A percentile compares a stretch with the other conserved stretches of the same genome.
Evolutionary conservation across 2,888 invertebrate genomes (phyloP).

Genomic region (Marronus borbonicus): DNA sequence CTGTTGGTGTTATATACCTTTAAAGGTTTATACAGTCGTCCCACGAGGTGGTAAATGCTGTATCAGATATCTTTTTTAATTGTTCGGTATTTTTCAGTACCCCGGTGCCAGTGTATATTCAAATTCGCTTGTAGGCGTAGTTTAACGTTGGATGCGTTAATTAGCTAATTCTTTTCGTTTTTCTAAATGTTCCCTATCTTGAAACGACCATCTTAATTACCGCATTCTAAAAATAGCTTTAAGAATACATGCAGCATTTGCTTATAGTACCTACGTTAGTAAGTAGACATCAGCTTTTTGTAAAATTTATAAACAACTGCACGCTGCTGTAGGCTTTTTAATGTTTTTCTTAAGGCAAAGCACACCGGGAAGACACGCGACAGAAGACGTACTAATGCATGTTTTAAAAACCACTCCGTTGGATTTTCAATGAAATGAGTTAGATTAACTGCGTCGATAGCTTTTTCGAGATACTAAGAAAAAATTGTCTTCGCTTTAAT

Average conservation of each 20-base stretch:
- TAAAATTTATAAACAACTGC: neutral
- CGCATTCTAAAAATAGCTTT: slow-evolving; percentile 20
- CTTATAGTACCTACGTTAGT: slow-evolving; percentile 4
- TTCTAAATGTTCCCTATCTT: slow-evolving; percentile 19
- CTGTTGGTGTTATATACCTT: neutral
- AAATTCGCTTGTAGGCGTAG: slow-evolving; percentile 37
- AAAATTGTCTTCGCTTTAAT: no score
- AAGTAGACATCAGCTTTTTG: neutral
- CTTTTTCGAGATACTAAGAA: no score
- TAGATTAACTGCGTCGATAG: no score
- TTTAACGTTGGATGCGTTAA: slow-evolving; percentile 25
- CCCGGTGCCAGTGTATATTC: neutral
- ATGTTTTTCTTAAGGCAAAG: no score
- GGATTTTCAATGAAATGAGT: no score
- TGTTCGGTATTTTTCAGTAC: slow-evolving; percentile 24
- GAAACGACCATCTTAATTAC: slow-evolving; percentile 27
- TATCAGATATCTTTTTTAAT: slow-evolving; percentile 21
- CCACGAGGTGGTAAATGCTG: slow-evolving; percentile 25
- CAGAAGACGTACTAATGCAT: no score
- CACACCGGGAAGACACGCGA: no score
- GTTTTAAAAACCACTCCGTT: no score
- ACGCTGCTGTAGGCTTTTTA: neutral
- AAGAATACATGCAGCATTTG: slow-evolving; percentile 14
- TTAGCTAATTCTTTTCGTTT: slow-evolving; percentile 27
- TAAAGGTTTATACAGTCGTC: slow-evolving; percentile 17